Conservation (phyloP, 1,140 invertebrate genomes). For the Ceratosolen solmsi region DNA sequence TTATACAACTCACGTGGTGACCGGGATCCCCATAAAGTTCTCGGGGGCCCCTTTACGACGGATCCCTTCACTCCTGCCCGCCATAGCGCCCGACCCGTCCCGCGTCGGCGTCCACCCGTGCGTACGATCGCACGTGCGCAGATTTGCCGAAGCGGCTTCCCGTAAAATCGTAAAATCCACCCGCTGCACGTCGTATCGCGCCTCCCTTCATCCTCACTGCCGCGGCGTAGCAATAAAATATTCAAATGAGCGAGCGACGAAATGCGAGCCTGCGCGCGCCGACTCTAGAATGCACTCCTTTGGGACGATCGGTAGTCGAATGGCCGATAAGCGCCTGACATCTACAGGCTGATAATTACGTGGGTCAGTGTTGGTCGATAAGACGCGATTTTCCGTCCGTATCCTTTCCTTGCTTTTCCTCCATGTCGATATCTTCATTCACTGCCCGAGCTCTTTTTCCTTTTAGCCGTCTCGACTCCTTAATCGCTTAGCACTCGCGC, state of each 20-base stretch:
- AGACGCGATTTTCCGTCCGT: background rate
- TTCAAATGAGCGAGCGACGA: conserved; percentile 56
- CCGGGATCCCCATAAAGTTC: background rate
- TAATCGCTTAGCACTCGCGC: background rate
- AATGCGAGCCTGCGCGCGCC: background rate
- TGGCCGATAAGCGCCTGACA: conserved; percentile 24
- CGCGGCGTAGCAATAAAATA: conserved; percentile 60
- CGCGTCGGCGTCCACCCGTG: too few relatives aligned
- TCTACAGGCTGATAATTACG: conserved; percentile 35
- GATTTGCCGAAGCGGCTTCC: conserved; percentile 29
- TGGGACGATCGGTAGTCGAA: background rate
- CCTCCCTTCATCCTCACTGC: background rate
- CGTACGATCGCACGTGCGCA: background rate
- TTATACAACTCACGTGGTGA: background rate
- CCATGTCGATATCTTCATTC: conserved; percentile 14
- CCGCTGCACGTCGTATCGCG: conserved; percentile 36
- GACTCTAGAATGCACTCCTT: background rate
- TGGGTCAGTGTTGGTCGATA: conserved; percentile 28
- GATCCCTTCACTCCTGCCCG: background rate
- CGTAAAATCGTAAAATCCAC: conserved; percentile 55
- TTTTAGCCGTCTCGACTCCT: background rate
- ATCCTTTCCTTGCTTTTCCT: background rate
- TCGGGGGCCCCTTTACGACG: background rate
- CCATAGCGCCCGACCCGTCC: too few relatives aligned
- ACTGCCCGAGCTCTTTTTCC: background rate